These are phyloP conservation scores for Gnathonemus echidnorhynchus DNA, from an alignment of 2,113 vertebrate species.

Conservation along the genomic window DNA sequence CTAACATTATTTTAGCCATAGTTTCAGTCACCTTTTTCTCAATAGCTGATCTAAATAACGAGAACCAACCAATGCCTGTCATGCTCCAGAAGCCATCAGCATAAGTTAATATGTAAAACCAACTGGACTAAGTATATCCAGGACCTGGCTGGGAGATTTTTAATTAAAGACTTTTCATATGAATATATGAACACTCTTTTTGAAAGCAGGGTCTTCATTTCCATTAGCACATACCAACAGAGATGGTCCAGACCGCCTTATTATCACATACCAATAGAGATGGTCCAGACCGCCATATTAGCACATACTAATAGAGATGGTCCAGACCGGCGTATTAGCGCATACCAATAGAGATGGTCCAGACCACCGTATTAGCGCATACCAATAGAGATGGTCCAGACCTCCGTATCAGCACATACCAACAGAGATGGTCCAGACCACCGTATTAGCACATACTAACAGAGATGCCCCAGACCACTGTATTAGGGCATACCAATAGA, in stretches of 20 bases:
- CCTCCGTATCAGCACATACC: constrained; percentile 59
- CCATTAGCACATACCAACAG: not conserved
- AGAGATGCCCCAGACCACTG: constrained; percentile 59
- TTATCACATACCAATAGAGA: too few species aligned
- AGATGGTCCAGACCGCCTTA: not conserved
- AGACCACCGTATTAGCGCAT: constrained; percentile 72
- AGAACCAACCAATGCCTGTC: not conserved
- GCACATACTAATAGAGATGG: not conserved
- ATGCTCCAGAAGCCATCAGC: not conserved
- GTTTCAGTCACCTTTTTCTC: not conserved
- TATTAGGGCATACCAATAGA: constrained; percentile 49
- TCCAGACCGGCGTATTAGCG: not conserved
- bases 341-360: constrained; percentile 58
- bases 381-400: not conserved
- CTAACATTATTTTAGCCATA: not conserved
- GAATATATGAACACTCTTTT: not conserved
- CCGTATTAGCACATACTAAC: constrained; percentile 56
- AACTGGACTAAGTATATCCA: not conserved
- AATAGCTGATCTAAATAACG: too few species aligned
- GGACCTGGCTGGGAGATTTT: not conserved
- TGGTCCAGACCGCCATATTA: constrained; percentile 73
- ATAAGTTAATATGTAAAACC: not conserved
- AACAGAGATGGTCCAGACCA: constrained; percentile 89
- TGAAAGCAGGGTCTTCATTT: not conserved
- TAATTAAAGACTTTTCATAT: not conserved